Evolutionary conservation across 2,888 invertebrate genomes (phyloP), one percentile per base, ranked within the genome.

Genomic region (Lycaena phlaeas): DNA sequence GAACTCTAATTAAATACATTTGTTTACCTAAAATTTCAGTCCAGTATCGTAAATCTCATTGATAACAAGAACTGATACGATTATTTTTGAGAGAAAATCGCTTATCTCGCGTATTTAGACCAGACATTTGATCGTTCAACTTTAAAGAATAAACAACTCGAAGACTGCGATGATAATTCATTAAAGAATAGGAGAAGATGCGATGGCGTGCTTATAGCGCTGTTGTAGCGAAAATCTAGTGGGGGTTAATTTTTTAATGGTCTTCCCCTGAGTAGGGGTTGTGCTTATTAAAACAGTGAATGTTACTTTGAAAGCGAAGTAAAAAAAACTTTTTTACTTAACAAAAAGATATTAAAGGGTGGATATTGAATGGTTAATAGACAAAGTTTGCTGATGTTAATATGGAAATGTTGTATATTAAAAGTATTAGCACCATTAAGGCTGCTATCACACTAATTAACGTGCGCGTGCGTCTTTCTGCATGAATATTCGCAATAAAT

Each of bases 151-250:
- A 73, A 71, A 70, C 69, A 73, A 43, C 39, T 44, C 42, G 63
- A 30, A 62, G 68, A 74, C 68, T 71, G 64, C 60, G 68, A 75
- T 71, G 71, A 74, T 68, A 68, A 75, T 68, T 72, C 71, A 68
- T 73, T 73, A 67, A 72, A 69, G 66, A 73, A 73, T 68, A 62
- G 60, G 59, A 68, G 38, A 22, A 17, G 14, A 60, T 74, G 71
- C 66, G 61, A 54, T 59, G 47, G 46, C 54, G 53, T 54, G 48
- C 37, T 50, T 45, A 53, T 22, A 49, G 48, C 49, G 58, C 56
- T 50, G 52, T 61, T 58, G 56, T 64, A 59, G 57, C 57, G 46
- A 51, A 42, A 61, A 60, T 59, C 12, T 31, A 11, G 18, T 0
- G 18, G 3, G 14, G 22, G 9, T 14, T 34, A 9, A 34, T 22